Percentiles rank a stretch among this genome's conserved stretches.
Evolutionary conservation across 2,797 vertebrate species (phyloP).

Genomic region (Furcifer pardalis): DNA sequence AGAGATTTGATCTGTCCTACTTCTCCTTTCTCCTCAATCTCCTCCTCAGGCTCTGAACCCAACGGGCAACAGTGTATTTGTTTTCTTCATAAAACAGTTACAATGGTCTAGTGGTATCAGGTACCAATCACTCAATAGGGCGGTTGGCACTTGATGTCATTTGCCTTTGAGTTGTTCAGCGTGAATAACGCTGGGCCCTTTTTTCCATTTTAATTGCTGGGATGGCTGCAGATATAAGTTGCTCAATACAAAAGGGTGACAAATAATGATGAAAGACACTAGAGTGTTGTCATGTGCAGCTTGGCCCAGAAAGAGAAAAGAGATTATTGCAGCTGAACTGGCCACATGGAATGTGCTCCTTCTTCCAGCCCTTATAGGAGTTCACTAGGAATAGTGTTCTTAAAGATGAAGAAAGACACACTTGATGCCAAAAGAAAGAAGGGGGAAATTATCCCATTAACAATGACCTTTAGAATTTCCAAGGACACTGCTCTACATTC

Average conservation of each 20-base stretch:
- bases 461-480: conserved; percentile 82
- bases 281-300: conserved; percentile 84
- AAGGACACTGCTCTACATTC: conserved; percentile 79
- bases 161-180: conserved; percentile 74
- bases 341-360: conserved; percentile 79
- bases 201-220: conserved; percentile 83
- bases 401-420: conserved; percentile 69
- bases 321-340: conserved; percentile 86
- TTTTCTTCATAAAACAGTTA: conserved; percentile 64
- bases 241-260: conserved; percentile 81
- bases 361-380: conserved; percentile 67
- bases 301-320: conserved; percentile 81
- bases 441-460: conserved; percentile 75
- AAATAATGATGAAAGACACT: conserved; percentile 85
- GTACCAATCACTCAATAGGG: conserved; percentile 70
- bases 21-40: background rate
- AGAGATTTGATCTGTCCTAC: conserved; percentile 62
- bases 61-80: conserved; percentile 62
- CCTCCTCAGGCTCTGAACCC: conserved; percentile 53
- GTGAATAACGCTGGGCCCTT: conserved; percentile 76
- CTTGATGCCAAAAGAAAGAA: conserved; percentile 59
- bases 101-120: conserved; percentile 74
- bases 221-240: conserved; percentile 84
- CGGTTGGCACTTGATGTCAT: conserved; percentile 75
- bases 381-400: conserved; percentile 64